Percentiles rank a stretch among this genome's conserved stretches.
phyloP scores from a whole-genome alignment of 64 coral and sea anemone genomes.

The Orbicella faveolata region DNA sequence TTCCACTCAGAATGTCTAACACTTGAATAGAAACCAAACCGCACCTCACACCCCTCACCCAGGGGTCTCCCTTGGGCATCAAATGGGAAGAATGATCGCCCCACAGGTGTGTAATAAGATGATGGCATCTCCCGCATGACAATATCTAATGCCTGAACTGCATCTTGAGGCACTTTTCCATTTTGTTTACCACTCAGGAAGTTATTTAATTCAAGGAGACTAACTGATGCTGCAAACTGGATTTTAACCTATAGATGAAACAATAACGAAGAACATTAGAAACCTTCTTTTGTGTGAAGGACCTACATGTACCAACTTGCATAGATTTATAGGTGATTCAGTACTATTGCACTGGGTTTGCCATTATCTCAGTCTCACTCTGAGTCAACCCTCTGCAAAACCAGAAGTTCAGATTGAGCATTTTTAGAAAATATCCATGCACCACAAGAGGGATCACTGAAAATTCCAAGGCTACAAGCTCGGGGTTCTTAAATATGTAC shows the following conservation, averaged over 20 bases:
- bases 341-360: too few relatives aligned
- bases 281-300: neutral
- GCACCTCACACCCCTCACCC: slow-evolving; percentile 82
- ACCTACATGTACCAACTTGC: too few relatives aligned
- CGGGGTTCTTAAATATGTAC: too few relatives aligned
- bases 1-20: slow-evolving; percentile 92
- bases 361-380: too few relatives aligned
- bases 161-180: slow-evolving; percentile 50
- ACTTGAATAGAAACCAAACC: slow-evolving; percentile 88
- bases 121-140: slow-evolving; percentile 77
- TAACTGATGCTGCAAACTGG: slow-evolving; percentile 77
- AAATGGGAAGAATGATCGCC: slow-evolving; percentile 74
- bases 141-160: slow-evolving; percentile 75
- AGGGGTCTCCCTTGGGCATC: slow-evolving; percentile 24
- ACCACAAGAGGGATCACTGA: too few relatives aligned
- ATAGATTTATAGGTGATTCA: too few relatives aligned
- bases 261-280: neutral
- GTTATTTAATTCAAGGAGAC: slow-evolving; percentile 46
- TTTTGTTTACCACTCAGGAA: slow-evolving; percentile 49
- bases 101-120: slow-evolving; percentile 59
- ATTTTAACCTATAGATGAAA: slow-evolving; percentile 72
- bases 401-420: too few relatives aligned
- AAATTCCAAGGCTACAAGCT: too few relatives aligned
- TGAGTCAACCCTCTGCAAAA: too few relatives aligned
- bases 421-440: too few relatives aligned